These are phyloP conservation scores for Zaprionus ghesquierei DNA, from an alignment of 1,140 invertebrate genomes.

Conservation along the genomic window DNA sequence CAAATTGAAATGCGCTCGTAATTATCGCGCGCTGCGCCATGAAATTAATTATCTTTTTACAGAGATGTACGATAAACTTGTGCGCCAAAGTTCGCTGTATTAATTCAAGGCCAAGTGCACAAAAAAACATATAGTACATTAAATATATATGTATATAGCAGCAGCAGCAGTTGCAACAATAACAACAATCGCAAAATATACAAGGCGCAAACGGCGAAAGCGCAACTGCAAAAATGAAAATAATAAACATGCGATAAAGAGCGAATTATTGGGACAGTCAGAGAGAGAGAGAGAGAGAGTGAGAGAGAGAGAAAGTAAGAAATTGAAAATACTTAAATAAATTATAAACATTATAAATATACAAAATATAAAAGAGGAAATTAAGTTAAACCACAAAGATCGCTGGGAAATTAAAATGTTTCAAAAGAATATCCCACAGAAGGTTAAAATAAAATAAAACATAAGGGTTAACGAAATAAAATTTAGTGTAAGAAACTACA, in stretches of 20 bases:
- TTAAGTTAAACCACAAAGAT: neutral
- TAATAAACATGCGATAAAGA: neutral
- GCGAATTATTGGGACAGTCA: neutral
- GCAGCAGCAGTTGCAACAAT: neutral
- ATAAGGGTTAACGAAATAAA: no score
- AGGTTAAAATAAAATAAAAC: neutral
- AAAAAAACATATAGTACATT: slow-evolving; percentile 51
- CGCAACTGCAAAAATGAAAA: slow-evolving; percentile 31
- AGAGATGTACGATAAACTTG: slow-evolving; percentile 79
- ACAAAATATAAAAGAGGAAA: neutral
- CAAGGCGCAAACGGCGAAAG: slow-evolving; percentile 25
- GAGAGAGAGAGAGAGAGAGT: neutral
- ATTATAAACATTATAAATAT: neutral
- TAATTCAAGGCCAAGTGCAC: slow-evolving; percentile 78
- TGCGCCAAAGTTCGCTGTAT: slow-evolving; percentile 77
- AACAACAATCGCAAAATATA: slow-evolving; percentile 19
- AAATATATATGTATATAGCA: slow-evolving; percentile 16
- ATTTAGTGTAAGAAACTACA: no score
- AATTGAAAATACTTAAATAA: neutral
- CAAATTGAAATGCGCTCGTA: slow-evolving; percentile 70
- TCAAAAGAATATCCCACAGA: neutral
- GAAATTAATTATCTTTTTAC: slow-evolving; percentile 80
- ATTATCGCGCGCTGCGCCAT: slow-evolving; percentile 62
- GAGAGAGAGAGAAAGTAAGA: neutral
- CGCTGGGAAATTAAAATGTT: neutral